Evolutionary conservation across 2,797 vertebrate species (phyloP).

Genomic region (Diglossa cyanea): DNA sequence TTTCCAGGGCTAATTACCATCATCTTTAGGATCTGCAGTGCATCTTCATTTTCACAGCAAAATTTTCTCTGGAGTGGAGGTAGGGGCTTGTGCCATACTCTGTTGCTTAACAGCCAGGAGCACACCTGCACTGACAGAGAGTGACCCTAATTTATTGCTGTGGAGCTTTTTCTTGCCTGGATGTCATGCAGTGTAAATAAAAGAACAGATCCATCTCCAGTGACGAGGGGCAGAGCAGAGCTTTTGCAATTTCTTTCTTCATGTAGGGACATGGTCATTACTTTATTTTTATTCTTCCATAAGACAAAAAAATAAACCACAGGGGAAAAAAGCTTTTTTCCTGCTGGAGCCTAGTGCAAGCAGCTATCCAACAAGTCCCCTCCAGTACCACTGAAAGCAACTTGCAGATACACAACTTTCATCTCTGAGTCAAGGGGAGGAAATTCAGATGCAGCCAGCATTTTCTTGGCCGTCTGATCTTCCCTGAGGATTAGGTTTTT

Average conservation of each 20-base stretch:
- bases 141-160: slow-evolving; percentile 20
- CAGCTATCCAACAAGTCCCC: background rate
- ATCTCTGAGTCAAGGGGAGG: background rate
- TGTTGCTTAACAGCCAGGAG: background rate
- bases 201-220: background rate
- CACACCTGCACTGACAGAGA: background rate
- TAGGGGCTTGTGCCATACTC: background rate
- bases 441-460: slow-evolving; percentile 3
- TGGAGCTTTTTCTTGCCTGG: background rate
- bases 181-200: slow-evolving; percentile 20
- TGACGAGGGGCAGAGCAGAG: background rate
- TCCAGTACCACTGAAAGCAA: background rate
- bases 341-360: background rate
- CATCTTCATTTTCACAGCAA: background rate
- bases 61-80: background rate
- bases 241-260: background rate
- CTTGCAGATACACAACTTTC: background rate
- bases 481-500: background rate
- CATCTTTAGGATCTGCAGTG: background rate
- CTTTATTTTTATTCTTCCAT: background rate
- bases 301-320: background rate
- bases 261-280: background rate
- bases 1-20: background rate
- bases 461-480: background rate
- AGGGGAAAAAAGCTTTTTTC: background rate